Evolutionary conservation across 2,113 vertebrate species (phyloP), one percentile per base, ranked within the genome.

Genomic region (Oostethus manadensis): DNA sequence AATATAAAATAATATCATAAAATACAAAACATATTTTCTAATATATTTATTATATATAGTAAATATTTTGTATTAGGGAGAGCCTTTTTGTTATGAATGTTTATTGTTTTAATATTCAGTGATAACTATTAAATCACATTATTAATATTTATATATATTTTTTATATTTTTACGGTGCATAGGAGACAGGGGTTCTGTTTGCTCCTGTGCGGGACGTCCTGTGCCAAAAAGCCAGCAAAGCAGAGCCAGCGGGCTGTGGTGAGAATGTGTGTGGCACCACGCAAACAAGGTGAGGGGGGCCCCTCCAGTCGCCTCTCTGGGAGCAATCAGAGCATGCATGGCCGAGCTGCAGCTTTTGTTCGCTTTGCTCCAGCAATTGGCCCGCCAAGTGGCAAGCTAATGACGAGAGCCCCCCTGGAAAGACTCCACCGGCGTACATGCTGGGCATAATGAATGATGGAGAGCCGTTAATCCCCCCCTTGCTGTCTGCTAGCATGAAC

Each of bases 291-390:
- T 4, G 8, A 7, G 29, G 29, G 29, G 29, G 29, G 29, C 26
- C 68, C 23, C 63, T 71, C 58, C 29, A 56, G 8, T 74, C 43
- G 64, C 51, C 69, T 56, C 74, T 65, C 74, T 64, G 70, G 62
- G 70, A 81, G 80, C 83, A 89, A 88, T 89, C 84, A 89, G 88
- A 90, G 88, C 87, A 89, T 88, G 87, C 74, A 87, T 79, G 71
- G 83, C 78, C 79, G 84, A 84, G 79, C 83, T 83, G 68, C 56
- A 66, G 73, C 84, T 76, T 74, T 82, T 77, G 81, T 85, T 75
- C 74, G 73, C 84, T 76, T 74, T 82, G 78, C 82, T 85, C 76
- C 74, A 80, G 78, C 85, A 87, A 88, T 89, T 89, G 86, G 29
- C 82, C 80, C 84, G 82, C 86, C 76, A 82, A 88, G 84, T 88